phyloP scores from a whole-genome alignment of 2,888 invertebrate species.

The Hypomecis punctinalis region DNA sequence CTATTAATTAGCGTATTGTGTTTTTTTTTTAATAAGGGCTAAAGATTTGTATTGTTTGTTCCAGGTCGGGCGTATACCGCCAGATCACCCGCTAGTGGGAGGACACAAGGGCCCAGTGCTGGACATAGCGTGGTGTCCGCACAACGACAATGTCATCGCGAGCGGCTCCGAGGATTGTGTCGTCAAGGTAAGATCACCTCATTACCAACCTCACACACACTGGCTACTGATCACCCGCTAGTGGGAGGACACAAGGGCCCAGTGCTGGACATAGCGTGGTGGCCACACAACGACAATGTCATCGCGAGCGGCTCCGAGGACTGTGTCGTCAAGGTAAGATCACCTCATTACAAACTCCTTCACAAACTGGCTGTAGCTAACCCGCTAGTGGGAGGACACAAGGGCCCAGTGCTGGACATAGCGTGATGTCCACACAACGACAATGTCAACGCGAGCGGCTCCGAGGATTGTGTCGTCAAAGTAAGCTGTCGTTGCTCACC shows the following conservation, averaged over 20 bases:
- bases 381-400: conserved; percentile 97
- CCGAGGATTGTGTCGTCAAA: conserved; percentile 98
- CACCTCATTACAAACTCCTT: too few species aligned
- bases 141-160: conserved; percentile 99
- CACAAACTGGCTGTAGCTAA: conserved; percentile 86
- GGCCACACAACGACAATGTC: conserved; percentile 98
- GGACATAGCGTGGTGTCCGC: conserved; percentile 99
- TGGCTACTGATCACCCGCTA: conserved; percentile 91
- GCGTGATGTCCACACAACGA: conserved; percentile 99
- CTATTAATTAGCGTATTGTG: too few species aligned
- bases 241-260: conserved; percentile 99
- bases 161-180: conserved; percentile 99
- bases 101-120: conserved; percentile 98
- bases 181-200: conserved; percentile 87
- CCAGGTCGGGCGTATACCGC: conserved; percentile 96
- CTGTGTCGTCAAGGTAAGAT: conserved; percentile 93
- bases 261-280: conserved; percentile 98
- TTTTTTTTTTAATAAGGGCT: neutral
- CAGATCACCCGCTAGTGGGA: conserved; percentile 97
- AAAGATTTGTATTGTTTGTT: conserved; percentile 40
- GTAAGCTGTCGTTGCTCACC: conserved; percentile 53
- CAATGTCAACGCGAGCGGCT: conserved; percentile 98
- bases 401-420: conserved; percentile 97
- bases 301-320: conserved; percentile 99
- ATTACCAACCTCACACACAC: too few species aligned